These are phyloP conservation scores for Umimayanthus kanabou DNA, from an alignment of 92 coral and sea anemone species.

Conservation along the genomic window DNA sequence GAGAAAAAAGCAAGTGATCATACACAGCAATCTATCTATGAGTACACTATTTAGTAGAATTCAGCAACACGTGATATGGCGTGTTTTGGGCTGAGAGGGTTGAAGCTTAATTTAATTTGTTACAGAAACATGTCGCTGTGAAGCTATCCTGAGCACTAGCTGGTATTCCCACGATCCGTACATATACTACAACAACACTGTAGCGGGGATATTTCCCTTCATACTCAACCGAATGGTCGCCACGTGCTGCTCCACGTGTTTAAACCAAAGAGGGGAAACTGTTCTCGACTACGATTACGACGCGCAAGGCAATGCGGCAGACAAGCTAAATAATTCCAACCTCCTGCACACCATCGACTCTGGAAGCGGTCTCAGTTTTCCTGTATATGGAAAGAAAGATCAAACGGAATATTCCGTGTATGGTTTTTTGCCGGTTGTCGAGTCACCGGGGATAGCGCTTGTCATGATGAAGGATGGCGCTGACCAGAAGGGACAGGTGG, in stretches of 20 bases:
- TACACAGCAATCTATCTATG: too few species aligned
- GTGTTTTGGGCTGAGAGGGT: not conserved
- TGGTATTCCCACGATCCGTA: slow-evolving; percentile 74
- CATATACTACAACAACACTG: slow-evolving; percentile 42
- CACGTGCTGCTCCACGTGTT: slow-evolving; percentile 72
- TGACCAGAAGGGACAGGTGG: slow-evolving; percentile 46
- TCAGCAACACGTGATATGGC: too few species aligned
- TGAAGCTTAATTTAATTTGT: not conserved
- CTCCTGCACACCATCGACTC: slow-evolving; percentile 36
- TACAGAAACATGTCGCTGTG: slow-evolving; percentile 87
- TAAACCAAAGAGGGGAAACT: slow-evolving; percentile 63
- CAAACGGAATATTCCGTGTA: slow-evolving; percentile 61
- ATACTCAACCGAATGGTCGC: slow-evolving; percentile 58
- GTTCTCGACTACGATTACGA: slow-evolving; percentile 35
- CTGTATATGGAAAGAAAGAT: slow-evolving; percentile 67
- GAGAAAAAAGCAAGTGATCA: too few species aligned
- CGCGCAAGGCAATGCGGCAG: slow-evolving; percentile 37
- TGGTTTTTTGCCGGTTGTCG: slow-evolving; percentile 62
- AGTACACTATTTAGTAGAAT: too few species aligned
- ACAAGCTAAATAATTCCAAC: slow-evolving; percentile 28
- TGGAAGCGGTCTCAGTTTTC: slow-evolving; percentile 73
- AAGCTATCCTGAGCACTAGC: slow-evolving; percentile 54
- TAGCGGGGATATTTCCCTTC: slow-evolving; percentile 69
- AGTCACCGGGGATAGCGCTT: slow-evolving; percentile 80
- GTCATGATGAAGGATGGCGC: slow-evolving; percentile 52